Conservation (phyloP, 2,113 vertebrate genomes). For the Probosciger aterrimus region DNA sequence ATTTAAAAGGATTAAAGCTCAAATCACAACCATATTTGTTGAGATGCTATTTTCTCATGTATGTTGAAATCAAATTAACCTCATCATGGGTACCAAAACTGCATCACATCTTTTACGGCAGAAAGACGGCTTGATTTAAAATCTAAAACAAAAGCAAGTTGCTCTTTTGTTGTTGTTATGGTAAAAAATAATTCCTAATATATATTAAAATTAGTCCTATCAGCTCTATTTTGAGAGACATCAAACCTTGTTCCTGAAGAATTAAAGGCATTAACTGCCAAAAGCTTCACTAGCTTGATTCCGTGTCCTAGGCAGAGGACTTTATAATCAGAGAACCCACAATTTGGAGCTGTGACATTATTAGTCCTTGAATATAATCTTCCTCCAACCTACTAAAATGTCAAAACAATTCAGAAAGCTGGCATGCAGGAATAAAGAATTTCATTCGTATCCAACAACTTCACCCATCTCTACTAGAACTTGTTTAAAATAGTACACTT, state of each 20-base stretch:
- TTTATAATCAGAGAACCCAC: background rate
- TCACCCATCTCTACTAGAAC: background rate
- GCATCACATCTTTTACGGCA: background rate
- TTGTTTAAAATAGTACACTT: background rate
- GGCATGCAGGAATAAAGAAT: background rate
- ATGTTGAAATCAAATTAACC: background rate
- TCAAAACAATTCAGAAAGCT: constrained; percentile 16
- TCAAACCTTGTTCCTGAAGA: background rate
- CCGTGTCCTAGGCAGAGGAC: background rate
- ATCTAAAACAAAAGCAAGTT: background rate
- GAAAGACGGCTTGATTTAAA: background rate
- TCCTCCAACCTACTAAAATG: background rate
- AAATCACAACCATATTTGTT: background rate
- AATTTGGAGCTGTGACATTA: background rate
- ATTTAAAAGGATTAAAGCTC: background rate
- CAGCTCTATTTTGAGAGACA: background rate
- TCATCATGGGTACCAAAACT: background rate
- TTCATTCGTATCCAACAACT: background rate
- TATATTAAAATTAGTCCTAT: background rate
- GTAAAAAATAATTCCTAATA: background rate
- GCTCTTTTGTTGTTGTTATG: background rate
- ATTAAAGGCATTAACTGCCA: background rate
- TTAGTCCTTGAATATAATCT: background rate
- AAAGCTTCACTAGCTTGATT: background rate
- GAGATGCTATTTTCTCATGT: background rate